Conservation (phyloP, 2,888 invertebrate species). For the Cremastinae sp. region DNA sequence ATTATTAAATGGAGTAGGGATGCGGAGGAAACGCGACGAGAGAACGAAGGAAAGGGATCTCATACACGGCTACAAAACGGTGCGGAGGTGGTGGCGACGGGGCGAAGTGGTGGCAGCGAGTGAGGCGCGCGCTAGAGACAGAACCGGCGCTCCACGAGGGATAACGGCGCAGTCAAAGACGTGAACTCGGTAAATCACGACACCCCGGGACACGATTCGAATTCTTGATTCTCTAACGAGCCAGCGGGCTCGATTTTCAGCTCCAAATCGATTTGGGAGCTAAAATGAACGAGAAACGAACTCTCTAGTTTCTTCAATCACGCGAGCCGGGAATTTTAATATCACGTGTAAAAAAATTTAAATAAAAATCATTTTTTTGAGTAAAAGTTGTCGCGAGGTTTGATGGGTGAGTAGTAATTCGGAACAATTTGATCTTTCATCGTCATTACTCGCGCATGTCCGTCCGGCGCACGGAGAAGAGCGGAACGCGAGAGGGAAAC, state of each 20-base stretch:
- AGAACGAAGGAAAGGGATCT: slow-evolving; percentile 51
- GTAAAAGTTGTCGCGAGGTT: too few relatives aligned
- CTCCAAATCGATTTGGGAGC: too few relatives aligned
- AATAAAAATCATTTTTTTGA: too few relatives aligned
- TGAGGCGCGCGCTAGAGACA: slow-evolving; percentile 36
- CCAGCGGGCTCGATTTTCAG: not conserved
- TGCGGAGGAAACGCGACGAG: slow-evolving; percentile 39
- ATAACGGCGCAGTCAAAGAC: slow-evolving; percentile 62
- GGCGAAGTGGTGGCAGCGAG: slow-evolving; percentile 46
- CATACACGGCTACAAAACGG: slow-evolving; percentile 9
- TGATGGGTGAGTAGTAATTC: not conserved
- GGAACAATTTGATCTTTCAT: not conserved
- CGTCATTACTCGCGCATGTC: not conserved
- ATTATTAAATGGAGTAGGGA: slow-evolving; percentile 27
- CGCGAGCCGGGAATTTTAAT: not conserved
- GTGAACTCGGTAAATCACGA: slow-evolving; percentile 61
- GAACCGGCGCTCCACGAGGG: slow-evolving; percentile 62
- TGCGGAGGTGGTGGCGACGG: slow-evolving; percentile 38
- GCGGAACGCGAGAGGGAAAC: not conserved
- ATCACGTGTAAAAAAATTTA: too few relatives aligned
- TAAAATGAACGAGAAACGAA: too few relatives aligned
- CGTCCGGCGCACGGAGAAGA: slow-evolving; percentile 4
- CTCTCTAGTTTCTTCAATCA: too few relatives aligned
- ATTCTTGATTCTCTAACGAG: slow-evolving; percentile 4
- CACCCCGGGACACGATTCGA: slow-evolving; percentile 29